Percentiles rank a stretch among this genome's conserved stretches.
These are phyloP conservation scores for Agrotis puta DNA, from an alignment of 2,888 invertebrate species.

Conservation along the genomic window DNA sequence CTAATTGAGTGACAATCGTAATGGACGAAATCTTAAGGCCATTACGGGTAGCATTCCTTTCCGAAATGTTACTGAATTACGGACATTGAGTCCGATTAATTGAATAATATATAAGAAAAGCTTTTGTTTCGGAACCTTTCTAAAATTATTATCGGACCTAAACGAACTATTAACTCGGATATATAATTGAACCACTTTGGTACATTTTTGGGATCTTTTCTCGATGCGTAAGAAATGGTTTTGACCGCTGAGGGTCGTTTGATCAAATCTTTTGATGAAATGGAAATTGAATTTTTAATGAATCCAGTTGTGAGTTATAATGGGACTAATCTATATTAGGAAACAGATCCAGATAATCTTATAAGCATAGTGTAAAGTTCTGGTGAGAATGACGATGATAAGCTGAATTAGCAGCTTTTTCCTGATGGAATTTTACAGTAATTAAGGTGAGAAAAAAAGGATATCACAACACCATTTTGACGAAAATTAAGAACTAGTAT, in stretches of 20 bases:
- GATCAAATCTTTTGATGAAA: slow-evolving; percentile 27
- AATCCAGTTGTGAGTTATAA: not conserved
- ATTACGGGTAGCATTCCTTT: slow-evolving; percentile 27
- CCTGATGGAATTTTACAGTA: no score
- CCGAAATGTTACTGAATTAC: slow-evolving; percentile 20
- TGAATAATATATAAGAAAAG: slow-evolving; percentile 61
- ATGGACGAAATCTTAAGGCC: slow-evolving; percentile 33
- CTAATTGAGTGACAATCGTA: slow-evolving; percentile 39
- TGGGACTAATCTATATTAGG: not conserved
- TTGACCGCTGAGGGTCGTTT: slow-evolving; percentile 21
- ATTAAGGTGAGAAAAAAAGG: no score
- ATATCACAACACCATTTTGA: no score
- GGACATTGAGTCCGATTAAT: slow-evolving; percentile 41
- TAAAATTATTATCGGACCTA: slow-evolving; percentile 58
- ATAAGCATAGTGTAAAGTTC: not conserved
- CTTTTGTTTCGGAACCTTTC: slow-evolving; percentile 50
- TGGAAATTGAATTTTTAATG: not conserved
- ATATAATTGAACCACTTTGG: slow-evolving; percentile 56
- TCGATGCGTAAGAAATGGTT: slow-evolving; percentile 18
- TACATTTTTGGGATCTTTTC: slow-evolving; percentile 28
- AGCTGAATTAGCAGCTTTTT: not conserved
- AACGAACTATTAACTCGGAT: slow-evolving; percentile 63
- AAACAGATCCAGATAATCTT: not conserved
- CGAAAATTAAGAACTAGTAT: no score
- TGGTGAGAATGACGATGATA: not conserved